Base-by-base conservation (phyloP, 1,140 invertebrate species). In the Diprion similis region DNA sequence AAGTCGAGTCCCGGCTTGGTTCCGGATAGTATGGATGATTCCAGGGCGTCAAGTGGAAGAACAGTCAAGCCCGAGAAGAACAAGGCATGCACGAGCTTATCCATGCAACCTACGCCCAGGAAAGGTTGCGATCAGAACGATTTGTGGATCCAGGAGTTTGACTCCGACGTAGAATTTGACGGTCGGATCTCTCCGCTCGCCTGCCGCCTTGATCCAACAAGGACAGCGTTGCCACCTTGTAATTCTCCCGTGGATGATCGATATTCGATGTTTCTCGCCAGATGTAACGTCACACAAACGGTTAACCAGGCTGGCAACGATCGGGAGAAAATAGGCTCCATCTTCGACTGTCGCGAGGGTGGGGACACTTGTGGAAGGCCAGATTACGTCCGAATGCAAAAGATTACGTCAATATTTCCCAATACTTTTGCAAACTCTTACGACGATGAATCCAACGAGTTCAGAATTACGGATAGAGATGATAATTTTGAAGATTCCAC, bases 91-190 rank as follows among this genome's bases (percentile, higher is more conserved):
- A 68, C 19, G 0, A 68, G 18, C 17, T 15, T 68, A 8, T 59
- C 66, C 8, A 19, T 18, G 19, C 11, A 19, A 13, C 15, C 11
- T 11, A 45, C 15, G 17, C 15, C 66, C 37, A 18, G 18, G 13
- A 68, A 19, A 68, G 37, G 66, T 17, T 45, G 37, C 17, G 66
- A 68, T 13, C 37, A 19, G 6, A 45, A 68, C 37, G 66, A 68
- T 18, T 15, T 68, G 18, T 68, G 66, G 66, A 68, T 68, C 37
- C 66, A 68, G 37, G 66, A 68, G 37, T 68, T 68, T 18, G 66
- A 68, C 66, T 68, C 66, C 11, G 66, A 68, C 18, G 37, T 19
- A 18, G 66, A 68, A 68, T 68, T 45, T 0, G 66, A 68, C 66
- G 66, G 37, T 19, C 18, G 3, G 37, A 13, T 6, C 24, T 15